Evolutionary conservation across 2,113 vertebrate genomes (phyloP).

Genomic region (Chaetorhynchus papuensis): DNA sequence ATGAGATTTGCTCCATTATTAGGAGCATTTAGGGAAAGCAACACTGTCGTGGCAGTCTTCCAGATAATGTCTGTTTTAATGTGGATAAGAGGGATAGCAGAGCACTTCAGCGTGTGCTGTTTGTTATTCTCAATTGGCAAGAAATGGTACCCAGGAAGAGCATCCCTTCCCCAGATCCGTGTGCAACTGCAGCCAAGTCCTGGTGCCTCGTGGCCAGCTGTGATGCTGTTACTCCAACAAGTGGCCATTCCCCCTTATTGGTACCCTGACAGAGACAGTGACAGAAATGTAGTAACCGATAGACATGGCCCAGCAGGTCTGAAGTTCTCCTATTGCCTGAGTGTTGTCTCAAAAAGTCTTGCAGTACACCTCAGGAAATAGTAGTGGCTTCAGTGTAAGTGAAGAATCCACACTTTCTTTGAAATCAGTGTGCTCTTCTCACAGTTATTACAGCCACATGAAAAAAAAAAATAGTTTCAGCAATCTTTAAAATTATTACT

Average conservation of each 20-base stretch:
- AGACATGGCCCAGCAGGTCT: too few relatives aligned
- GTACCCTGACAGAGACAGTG: neutral
- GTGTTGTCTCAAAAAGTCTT: neutral
- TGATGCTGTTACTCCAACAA: neutral
- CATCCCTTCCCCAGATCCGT: neutral
- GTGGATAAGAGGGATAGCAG: neutral
- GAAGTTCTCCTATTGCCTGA: neutral
- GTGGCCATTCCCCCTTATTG: neutral
- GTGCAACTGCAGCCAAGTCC: neutral
- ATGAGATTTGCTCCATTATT: neutral
- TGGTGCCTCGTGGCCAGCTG: neutral
- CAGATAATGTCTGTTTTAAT: neutral
- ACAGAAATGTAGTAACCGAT: neutral
- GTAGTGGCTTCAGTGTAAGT: neutral
- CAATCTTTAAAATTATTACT: neutral
- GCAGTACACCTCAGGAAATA: neutral
- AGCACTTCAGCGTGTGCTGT: neutral
- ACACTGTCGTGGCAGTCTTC: neutral
- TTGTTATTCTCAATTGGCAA: neutral
- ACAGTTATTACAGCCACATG: neutral
- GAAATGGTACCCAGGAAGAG: neutral
- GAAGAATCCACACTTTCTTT: neutral
- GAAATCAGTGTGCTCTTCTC: rapidly evolving
- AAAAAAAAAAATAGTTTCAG: neutral
- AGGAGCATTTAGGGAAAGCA: neutral